These are phyloP conservation scores for Apogon talboti DNA, from an alignment of 2,797 vertebrate species.

Conservation along the genomic window DNA sequence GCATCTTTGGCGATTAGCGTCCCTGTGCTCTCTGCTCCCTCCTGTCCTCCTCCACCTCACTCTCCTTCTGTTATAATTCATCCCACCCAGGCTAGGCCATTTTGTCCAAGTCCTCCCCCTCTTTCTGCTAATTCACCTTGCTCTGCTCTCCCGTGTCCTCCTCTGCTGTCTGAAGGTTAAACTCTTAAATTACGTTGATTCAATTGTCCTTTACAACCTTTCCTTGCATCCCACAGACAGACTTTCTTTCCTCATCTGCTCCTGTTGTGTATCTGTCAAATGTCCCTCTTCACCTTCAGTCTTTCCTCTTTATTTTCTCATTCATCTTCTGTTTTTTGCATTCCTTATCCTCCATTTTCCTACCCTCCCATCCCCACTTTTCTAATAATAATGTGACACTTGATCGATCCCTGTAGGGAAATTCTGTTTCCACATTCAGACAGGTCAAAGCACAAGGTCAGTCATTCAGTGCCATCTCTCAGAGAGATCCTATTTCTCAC, in stretches of 20 bases:
- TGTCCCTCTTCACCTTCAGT: neutral
- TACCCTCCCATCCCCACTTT: slow-evolving; percentile 2
- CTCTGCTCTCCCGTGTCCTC: slow-evolving; percentile 12
- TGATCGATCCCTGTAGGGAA: slow-evolving; percentile 44
- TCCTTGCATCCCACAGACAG: neutral
- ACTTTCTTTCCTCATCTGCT: neutral
- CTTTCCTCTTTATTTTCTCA: neutral
- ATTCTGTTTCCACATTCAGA: slow-evolving; percentile 46
- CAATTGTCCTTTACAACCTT: slow-evolving; percentile 18
- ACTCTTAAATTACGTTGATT: slow-evolving; percentile 28
- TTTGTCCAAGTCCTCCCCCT: slow-evolving; percentile 18
- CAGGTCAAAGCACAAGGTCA: slow-evolving; percentile 56
- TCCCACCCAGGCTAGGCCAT: slow-evolving; percentile 35
- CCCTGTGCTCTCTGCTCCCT: neutral
- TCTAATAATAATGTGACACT: slow-evolving; percentile 54
- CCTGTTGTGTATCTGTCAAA: neutral
- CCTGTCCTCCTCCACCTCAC: slow-evolving; percentile 10
- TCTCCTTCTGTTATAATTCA: slow-evolving; percentile 32
- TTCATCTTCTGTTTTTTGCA: slow-evolving; percentile 17
- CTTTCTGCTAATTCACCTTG: slow-evolving; percentile 20
- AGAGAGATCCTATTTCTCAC: neutral
- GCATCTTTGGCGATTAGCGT: neutral
- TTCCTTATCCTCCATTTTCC: neutral
- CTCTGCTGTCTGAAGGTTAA: slow-evolving; percentile 52
- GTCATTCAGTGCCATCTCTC: slow-evolving; percentile 17